Percentiles rank a stretch among this genome's conserved stretches.
Evolutionary conservation across 2,888 invertebrate genomes (phyloP).

Genomic region (Baronia brevicornis): DNA sequence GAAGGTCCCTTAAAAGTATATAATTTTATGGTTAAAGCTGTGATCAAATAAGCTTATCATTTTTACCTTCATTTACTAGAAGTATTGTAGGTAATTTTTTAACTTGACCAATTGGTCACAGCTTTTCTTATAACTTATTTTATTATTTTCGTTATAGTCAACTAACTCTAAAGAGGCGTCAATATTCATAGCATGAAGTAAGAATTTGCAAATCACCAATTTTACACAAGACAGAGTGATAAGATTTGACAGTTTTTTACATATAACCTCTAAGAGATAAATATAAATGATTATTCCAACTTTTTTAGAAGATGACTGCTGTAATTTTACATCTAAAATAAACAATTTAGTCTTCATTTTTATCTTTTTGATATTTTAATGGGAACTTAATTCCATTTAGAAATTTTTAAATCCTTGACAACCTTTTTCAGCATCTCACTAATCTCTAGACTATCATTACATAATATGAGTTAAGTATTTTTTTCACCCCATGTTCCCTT

Average conservation of each 20-base stretch:
- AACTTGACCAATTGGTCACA: constrained; percentile 59
- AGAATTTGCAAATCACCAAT: constrained; percentile 67
- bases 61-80: constrained; percentile 10
- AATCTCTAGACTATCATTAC: constrained; percentile 28
- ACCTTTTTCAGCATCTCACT: constrained; percentile 34
- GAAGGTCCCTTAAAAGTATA: constrained; percentile 75
- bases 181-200: constrained; percentile 68
- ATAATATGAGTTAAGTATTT: constrained; percentile 30
- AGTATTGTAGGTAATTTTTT: constrained; percentile 11
- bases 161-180: constrained; percentile 72
- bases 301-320: constrained; percentile 44
- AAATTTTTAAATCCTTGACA: constrained; percentile 36
- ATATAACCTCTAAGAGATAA: constrained; percentile 52
- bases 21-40: constrained; percentile 60
- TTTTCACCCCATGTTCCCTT: constrained; percentile 19
- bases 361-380: constrained; percentile 37
- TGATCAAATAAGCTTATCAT: constrained; percentile 57
- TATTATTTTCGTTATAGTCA: constrained; percentile 66
- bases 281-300: constrained; percentile 49
- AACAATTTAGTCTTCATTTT: constrained; percentile 38
- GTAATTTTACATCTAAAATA: constrained; percentile 49
- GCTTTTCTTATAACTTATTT: constrained; percentile 66
- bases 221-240: constrained; percentile 60
- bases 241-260: constrained; percentile 43
- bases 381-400: constrained; percentile 74